A percentile compares a stretch with the other conserved stretches of the same genome.
phyloP scores from a whole-genome alignment of 2,113 vertebrate genomes.

The Neodon shergylaensis region DNA sequence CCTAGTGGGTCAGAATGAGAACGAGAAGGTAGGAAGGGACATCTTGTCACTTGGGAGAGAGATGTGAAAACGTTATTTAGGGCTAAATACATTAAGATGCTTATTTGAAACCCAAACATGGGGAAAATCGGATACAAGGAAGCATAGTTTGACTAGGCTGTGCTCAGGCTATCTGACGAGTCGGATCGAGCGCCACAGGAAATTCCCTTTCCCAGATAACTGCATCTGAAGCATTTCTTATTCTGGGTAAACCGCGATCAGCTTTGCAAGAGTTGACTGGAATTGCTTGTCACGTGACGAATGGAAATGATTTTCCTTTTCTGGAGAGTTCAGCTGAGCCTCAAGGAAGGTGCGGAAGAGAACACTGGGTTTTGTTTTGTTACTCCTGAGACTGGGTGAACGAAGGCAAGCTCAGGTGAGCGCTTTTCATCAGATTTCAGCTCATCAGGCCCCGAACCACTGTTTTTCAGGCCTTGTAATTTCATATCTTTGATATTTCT shows the following conservation, averaged over 20 bases:
- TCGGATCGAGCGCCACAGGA: conserved; percentile 51
- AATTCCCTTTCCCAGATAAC: conserved; percentile 38
- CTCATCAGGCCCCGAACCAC: conserved; percentile 32
- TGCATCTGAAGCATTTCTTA: not conserved
- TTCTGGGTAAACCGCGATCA: conserved; percentile 65
- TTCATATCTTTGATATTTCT: not conserved
- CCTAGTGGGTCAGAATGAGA: not conserved
- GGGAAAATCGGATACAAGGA: conserved; percentile 57
- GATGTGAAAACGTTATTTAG: conserved; percentile 48
- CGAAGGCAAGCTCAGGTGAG: not conserved
- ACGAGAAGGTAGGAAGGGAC: not conserved
- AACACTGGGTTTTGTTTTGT: conserved; percentile 43
- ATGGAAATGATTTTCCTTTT: conserved; percentile 68
- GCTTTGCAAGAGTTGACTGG: conserved; percentile 55
- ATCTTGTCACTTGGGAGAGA: conserved; percentile 47
- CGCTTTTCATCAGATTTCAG: conserved; percentile 62
- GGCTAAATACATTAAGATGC: conserved; percentile 57
- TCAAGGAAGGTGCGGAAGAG: not conserved
- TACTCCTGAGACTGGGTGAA: conserved; percentile 1
- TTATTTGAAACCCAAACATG: conserved; percentile 40
- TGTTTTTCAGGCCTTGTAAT: conserved; percentile 53
- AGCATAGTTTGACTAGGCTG: conserved; percentile 59
- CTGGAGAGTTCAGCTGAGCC: conserved; percentile 28
- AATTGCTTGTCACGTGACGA: conserved; percentile 71
- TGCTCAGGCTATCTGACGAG: conserved; percentile 63